These are phyloP conservation scores for Sylvietta virens DNA, from an alignment of 2,113 vertebrate species.

Conservation along the genomic window DNA sequence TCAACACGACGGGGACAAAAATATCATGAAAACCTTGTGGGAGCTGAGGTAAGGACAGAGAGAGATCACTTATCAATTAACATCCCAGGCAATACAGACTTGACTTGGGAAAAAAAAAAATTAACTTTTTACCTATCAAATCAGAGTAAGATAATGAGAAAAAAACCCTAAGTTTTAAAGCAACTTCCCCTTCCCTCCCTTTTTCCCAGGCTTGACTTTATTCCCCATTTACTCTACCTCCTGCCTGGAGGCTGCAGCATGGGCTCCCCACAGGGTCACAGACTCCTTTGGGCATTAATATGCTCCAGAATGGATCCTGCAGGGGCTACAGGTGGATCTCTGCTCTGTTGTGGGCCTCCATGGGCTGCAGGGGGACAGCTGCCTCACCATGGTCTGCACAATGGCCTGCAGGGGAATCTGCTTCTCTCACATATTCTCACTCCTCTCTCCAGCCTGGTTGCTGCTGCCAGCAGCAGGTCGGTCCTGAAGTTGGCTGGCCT, in stretches of 20 bases:
- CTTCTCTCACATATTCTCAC: background rate
- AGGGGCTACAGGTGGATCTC: fast-evolving
- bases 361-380: background rate
- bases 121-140: background rate
- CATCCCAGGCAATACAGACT: background rate
- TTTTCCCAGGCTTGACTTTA: background rate
- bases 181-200: background rate
- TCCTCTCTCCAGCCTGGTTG: background rate
- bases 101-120: background rate
- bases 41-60: background rate
- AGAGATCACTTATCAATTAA: background rate
- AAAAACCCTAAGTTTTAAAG: background rate
- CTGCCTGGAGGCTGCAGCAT: background rate
- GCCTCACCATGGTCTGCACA: background rate
- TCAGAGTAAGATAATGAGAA: background rate
- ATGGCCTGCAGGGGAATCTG: background rate
- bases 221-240: background rate
- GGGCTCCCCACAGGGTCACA: background rate
- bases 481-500: background rate
- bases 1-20: background rate
- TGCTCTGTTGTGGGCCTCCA: background rate
- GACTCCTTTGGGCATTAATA: background rate
- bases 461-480: background rate
- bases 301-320: background rate
- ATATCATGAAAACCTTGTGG: background rate